phyloP scores from a whole-genome alignment of 1,140 invertebrate species.

The Littorina saxatilis region DNA sequence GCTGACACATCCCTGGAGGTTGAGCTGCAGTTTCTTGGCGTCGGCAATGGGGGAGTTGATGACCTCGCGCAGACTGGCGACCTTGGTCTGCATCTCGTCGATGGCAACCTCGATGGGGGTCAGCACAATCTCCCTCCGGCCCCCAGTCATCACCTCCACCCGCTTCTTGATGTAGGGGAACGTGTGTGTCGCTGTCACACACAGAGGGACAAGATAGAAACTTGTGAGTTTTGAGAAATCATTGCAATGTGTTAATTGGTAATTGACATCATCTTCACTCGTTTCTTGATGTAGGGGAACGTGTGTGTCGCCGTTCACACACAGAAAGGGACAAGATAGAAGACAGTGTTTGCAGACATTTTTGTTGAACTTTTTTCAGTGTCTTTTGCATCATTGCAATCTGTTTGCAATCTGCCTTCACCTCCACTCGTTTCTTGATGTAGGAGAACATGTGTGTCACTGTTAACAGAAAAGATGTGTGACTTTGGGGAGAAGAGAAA shows the following conservation, averaged over 20 bases:
- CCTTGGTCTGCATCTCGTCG: conserved; percentile 90
- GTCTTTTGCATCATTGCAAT: no score
- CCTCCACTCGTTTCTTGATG: no score
- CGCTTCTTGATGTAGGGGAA: conserved; percentile 96
- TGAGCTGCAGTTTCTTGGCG: conserved; percentile 91
- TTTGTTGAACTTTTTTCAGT: no score
- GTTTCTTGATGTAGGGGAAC: conserved; percentile 95
- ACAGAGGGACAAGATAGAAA: not conserved
- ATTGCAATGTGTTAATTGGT: not conserved
- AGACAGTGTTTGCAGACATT: no score
- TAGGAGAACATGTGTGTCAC: no score
- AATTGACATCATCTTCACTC: conserved; percentile 83
- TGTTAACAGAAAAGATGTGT: no score
- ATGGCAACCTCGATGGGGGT: conserved; percentile 95
- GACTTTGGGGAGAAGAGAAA: not conserved
- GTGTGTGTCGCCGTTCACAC: conserved; percentile 73
- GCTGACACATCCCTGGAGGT: conserved; percentile 90
- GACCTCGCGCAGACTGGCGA: conserved; percentile 90
- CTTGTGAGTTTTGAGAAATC: not conserved
- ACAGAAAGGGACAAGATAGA: no score
- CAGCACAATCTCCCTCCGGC: conserved; percentile 85
- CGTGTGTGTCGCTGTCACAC: conserved; percentile 73
- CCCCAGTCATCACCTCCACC: conserved; percentile 82
- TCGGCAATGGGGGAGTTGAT: conserved; percentile 87
- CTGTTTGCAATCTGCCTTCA: no score